Percentiles rank a stretch among this genome's conserved stretches.
Evolutionary conservation across 2,797 vertebrate genomes (phyloP).

Genomic region (Acrocephalus scirpaceus): DNA sequence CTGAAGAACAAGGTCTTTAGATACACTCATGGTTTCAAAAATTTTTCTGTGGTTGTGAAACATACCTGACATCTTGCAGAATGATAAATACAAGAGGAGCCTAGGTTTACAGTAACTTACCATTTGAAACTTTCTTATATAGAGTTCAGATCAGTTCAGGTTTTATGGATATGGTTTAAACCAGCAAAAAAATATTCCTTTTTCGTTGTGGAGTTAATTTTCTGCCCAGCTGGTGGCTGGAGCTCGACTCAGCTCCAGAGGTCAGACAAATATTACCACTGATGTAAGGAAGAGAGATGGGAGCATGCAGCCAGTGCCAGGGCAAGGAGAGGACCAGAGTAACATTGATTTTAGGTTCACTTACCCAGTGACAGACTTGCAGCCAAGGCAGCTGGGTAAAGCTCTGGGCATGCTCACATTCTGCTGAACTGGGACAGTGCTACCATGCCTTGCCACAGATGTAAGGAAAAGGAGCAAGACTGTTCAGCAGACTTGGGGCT

Average conservation of each 20-base stretch:
- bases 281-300: background rate
- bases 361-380: background rate
- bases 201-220: background rate
- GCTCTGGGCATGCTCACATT: rapidly evolving
- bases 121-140: background rate
- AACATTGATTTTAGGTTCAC: rapidly evolving
- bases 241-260: background rate
- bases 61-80: background rate
- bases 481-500: background rate
- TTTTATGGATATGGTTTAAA: background rate
- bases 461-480: background rate
- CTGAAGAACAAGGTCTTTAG: background rate
- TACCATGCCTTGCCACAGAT: too few relatives aligned
- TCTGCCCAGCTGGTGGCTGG: background rate
- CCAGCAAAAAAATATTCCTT: background rate
- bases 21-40: background rate
- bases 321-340: background rate
- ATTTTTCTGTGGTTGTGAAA: background rate
- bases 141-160: background rate
- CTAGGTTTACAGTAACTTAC: background rate
- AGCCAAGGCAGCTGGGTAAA: background rate
- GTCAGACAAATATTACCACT: background rate
- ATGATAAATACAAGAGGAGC: background rate
- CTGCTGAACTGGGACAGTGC: background rate
- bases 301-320: background rate